These are phyloP conservation scores for Harpagus bidentatus DNA, from an alignment of 2,113 vertebrate species.

Conservation along the genomic window DNA sequence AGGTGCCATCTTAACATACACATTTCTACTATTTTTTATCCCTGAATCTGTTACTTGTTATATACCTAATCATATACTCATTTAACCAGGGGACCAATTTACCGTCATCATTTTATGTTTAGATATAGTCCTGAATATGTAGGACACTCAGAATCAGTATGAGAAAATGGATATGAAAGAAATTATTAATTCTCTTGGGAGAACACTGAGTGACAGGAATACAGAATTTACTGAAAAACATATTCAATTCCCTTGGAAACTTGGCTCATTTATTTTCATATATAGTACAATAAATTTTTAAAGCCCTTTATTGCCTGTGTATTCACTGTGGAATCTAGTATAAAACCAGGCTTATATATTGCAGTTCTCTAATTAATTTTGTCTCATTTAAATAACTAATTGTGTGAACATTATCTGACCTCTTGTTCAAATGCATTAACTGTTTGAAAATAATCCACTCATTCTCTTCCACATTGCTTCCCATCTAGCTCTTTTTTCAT, in stretches of 20 bases:
- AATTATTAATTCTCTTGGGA: neutral
- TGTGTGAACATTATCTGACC: neutral
- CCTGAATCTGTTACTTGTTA: neutral
- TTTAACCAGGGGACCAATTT: neutral
- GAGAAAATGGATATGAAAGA: neutral
- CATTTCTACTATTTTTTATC: neutral
- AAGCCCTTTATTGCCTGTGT: neutral
- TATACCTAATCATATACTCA: neutral
- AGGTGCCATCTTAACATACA: neutral
- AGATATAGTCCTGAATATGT: neutral
- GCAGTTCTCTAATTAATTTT: conserved; percentile 7
- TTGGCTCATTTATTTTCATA: neutral
- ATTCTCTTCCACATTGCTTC: neutral
- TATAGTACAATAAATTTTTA: neutral
- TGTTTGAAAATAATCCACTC: neutral
- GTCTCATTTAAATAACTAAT: conserved; percentile 16
- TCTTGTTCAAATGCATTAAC: neutral
- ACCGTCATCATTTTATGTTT: neutral
- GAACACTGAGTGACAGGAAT: neutral
- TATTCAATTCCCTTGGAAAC: neutral
- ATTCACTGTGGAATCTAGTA: neutral
- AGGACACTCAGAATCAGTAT: neutral
- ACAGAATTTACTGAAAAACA: neutral
- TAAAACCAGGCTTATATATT: neutral
- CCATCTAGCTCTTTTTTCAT: neutral